Base-by-base conservation (phyloP, 2,888 invertebrate genomes). In the Tetheella fluctuosa region DNA sequence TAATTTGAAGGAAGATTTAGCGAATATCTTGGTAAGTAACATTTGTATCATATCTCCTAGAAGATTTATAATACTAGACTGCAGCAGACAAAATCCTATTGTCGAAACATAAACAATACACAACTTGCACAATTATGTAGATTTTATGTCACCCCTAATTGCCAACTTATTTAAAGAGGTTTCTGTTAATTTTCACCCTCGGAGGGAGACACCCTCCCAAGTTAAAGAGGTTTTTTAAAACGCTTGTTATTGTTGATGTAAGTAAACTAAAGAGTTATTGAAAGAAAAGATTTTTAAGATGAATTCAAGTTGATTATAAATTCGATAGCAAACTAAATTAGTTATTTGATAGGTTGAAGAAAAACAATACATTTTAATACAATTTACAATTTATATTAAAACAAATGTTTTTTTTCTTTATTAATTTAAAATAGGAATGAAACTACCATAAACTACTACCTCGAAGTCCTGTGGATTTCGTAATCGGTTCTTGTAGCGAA, bases 131-230 rank as follows among this genome's bases (percentile, higher is more conserved):
- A 90, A 90, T 91, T 91, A 92, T 91, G 91, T 79, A 86, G 84
- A 92, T 92, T 91, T 91, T 86, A 91, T 91, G 90, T 90, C 85
- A 86, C 89, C 91, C 91, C 90, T 91, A 91, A 92, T 92, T 91
- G 90, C 91, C 85, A 89, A 90, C 89, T 91, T 91, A 92, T 91
- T 91, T 92, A 90, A 90, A 90, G 90, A 91, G 90, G 88, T 90
- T 90, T 87, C 81, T 81, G 86, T 88, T 89, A 90, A 88, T 87
- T 85, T 82, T 82, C 81, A 77, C 78, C 76, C 74, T 70, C 72
- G 75, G 76, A 74, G 79, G 79, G 72, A 69, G 72, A 76, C 70
- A 68, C 77, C 76, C 70, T 65, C 59, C 42, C 30, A 68, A 67
- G 71, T 69, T 68, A 65, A 76, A 75, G 82, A 81, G 79, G 48